Base-by-base conservation (phyloP, 2,113 vertebrate species). In the Bostrychus sinensis region DNA sequence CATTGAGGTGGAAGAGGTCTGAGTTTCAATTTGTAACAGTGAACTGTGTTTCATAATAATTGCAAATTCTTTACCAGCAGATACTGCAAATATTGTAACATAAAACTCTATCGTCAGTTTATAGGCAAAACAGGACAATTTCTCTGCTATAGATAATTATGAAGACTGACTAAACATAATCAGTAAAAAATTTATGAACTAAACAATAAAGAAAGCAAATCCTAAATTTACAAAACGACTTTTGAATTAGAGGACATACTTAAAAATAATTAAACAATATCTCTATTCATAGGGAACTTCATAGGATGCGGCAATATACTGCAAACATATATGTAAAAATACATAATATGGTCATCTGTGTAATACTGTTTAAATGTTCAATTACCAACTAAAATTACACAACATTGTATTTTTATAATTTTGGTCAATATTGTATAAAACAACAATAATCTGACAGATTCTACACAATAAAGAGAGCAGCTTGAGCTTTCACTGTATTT, bases 401-500 rank as follows among this genome's bases (percentile, higher is more conserved):
- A 17, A 17, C 41, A n/a, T n/a, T 9, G 17, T 43, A 10, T 14
- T 39, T 12, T 39, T 39, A 5, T 14, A 14, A 14, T 16, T 16
- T 14, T 39, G 13, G 13, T 39, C 37, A 39, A 10, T 10, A 11
- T 22, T 45, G 8, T 45, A 11, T 20, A 5, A 19, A 8, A 45
- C 42, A 41, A 17, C 5, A 19, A 7, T 8, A 42, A 19, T 42
- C 39, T 19, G 7, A 8, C 39, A 19, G n/a, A n/a, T 42, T 8
- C 39, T 19, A 34, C 10, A 34, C 32, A 42, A 0, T 46, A 43
- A 32, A 56, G 34, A 51, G 4, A 6, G 14, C 56, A 13, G 28
- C 54, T 59, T 45, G 46, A 34, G 16, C 42, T 39, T 9, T 34
- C 32, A 30, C 39, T 62, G 59, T 4, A 56, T 57, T 69, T 46